These are phyloP conservation scores for Achatina immaculata DNA, from an alignment of 1,140 invertebrate genomes.

Conservation along the genomic window DNA sequence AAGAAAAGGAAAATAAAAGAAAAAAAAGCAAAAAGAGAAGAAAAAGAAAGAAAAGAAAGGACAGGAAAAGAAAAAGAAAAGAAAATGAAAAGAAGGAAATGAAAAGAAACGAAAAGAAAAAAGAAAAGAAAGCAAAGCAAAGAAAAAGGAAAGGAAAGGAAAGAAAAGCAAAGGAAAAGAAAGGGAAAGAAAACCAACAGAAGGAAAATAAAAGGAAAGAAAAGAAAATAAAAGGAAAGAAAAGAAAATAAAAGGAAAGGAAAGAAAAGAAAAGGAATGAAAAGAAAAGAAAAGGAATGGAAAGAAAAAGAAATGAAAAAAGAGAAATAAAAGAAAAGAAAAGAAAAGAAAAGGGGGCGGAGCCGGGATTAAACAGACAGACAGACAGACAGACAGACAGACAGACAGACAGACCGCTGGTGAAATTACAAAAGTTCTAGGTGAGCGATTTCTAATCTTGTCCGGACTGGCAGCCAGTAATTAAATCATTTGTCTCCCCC, in stretches of 20 bases:
- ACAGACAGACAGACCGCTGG: not conserved
- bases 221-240: not conserved
- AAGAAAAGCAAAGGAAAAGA: not conserved
- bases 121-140: not conserved
- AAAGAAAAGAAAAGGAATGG: not conserved
- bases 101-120: not conserved
- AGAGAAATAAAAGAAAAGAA: not conserved
- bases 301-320: not conserved
- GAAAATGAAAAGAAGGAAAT: not conserved
- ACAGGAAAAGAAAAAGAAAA: not conserved
- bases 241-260: not conserved
- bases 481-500: too few relatives aligned
- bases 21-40: too few relatives aligned
- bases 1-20: not conserved
- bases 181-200: not conserved
- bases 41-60: not conserved
- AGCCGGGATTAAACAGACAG: not conserved
- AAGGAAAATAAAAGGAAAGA: conserved; percentile 2
- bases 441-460: too few relatives aligned
- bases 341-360: not conserved
- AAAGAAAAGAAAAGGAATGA: not conserved
- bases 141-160: conserved; percentile 1
- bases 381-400: not conserved
- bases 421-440: not conserved
- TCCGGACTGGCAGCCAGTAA: too few relatives aligned